Evolutionary conservation across 2,113 vertebrate genomes (phyloP).

Genomic region (Lucifuga dentata): DNA sequence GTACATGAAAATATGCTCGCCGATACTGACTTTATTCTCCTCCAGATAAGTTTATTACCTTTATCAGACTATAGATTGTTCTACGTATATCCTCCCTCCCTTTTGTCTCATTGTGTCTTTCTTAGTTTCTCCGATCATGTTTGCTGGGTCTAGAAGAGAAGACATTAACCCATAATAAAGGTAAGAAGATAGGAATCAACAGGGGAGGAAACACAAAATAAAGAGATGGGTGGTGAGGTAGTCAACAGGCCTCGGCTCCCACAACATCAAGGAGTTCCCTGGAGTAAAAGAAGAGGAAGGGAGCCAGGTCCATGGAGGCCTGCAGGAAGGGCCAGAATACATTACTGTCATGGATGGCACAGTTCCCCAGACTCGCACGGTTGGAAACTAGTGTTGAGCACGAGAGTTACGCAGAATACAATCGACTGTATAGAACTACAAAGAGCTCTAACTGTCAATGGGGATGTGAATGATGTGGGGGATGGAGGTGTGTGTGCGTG

Average conservation of each 20-base stretch:
- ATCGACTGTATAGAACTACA: conserved; percentile 49
- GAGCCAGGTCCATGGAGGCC: conserved; percentile 50
- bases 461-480: conserved; percentile 34
- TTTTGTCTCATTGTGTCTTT: neutral
- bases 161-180: conserved; percentile 68
- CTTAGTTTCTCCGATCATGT: conserved; percentile 12
- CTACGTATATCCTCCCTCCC: conserved; percentile 5
- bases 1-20: no score
- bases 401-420: conserved; percentile 31
- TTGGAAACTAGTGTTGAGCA: conserved; percentile 42
- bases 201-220: conserved; percentile 58
- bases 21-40: no score
- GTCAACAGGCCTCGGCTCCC: conserved; percentile 67
- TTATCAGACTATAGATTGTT: conserved; percentile 35
- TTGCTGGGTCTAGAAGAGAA: conserved; percentile 24
- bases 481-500: neutral
- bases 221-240: conserved; percentile 51
- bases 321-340: conserved; percentile 56
- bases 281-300: conserved; percentile 46
- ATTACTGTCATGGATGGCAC: conserved; percentile 68
- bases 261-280: conserved; percentile 68
- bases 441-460: conserved; percentile 50
- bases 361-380: conserved; percentile 48
- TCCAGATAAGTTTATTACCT: conserved; percentile 35
- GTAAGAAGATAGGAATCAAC: conserved; percentile 54